Evolutionary conservation across 2,797 vertebrate species (phyloP), one percentile per base, ranked within the genome.

Genomic region (Pygocentrus nattereri): DNA sequence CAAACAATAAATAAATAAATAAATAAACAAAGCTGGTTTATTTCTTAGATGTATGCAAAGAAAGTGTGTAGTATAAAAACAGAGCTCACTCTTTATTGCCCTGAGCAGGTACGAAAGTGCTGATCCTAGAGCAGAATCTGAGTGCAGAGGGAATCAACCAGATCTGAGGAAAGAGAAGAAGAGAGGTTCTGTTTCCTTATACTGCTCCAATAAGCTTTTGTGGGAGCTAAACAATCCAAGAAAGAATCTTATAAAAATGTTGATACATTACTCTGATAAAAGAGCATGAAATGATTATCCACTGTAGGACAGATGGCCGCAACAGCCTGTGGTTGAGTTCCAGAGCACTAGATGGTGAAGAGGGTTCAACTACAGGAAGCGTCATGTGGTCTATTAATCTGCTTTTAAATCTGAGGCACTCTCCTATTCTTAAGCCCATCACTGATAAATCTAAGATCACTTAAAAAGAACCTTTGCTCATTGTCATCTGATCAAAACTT

Each of bases 141-240:
- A 95, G 90, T 54, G 92, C 90, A 0, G 91, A 92, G n/a, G 92
- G 90, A 81, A 90, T 82, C 88, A 93, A 90, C 87, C 91, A 93
- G 86, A 94, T 91, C 92, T 94, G 86, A 81, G 82, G 82, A 80
- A 86, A 88, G 80, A 80, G 91, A 90, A 58, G 34, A 84, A 82
- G 38, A 82, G 21, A 85, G 83, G 47, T 23, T 73, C 30, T 70
- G 27, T 59, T 68, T 71, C 31, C 77, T 77, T 80, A 52, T 67
- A 84, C 84, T 61, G 21, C 38, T 68, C 27, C 11, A 59, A 59
- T 70, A 77, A 78, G 31, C 58, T 44, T 79, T 76, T 56, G 54
- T 31, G 50, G 19, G 72, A 25, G 72, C 58, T 31, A 73, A 23
- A 47, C 50, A 71, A 50, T 79, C 19, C 52, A 73, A 65, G 38